A percentile compares a stretch with the other conserved stretches of the same genome.
phyloP scores from a whole-genome alignment of 1,140 invertebrate species.

The Chelonus insularis region DNA sequence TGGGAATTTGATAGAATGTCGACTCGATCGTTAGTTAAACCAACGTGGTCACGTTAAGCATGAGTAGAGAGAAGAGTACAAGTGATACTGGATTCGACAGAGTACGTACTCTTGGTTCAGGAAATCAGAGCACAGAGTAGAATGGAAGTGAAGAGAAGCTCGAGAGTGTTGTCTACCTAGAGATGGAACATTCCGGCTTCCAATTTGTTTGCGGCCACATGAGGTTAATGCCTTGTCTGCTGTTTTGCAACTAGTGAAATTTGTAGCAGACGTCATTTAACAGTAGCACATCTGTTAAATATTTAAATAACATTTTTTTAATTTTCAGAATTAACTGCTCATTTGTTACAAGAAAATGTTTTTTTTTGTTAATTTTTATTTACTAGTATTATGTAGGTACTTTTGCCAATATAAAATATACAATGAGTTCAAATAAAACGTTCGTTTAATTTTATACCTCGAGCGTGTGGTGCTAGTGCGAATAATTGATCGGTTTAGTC shows the following conservation, averaged over 20 bases:
- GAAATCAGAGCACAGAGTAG: neutral
- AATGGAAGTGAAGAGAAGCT: neutral
- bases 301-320: no score
- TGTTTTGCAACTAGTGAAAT: neutral
- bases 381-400: neutral
- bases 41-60: no score
- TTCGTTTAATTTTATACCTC: neutral
- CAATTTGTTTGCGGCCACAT: neutral
- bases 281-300: no score
- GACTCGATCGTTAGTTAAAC: no score
- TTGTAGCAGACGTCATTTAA: no score
- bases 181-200: neutral
- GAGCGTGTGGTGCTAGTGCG: neutral
- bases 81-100: no score
- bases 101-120: no score
- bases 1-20: no score
- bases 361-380: neutral
- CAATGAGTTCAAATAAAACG: neutral
- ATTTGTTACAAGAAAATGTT: neutral
- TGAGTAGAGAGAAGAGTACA: no score
- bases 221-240: neutral
- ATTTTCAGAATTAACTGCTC: no score
- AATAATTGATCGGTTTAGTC: neutral
- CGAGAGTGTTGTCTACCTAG: neutral
- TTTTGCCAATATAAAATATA: neutral